Base-by-base conservation (phyloP, 2,888 invertebrate genomes). In the Tortrix viridana region DNA sequence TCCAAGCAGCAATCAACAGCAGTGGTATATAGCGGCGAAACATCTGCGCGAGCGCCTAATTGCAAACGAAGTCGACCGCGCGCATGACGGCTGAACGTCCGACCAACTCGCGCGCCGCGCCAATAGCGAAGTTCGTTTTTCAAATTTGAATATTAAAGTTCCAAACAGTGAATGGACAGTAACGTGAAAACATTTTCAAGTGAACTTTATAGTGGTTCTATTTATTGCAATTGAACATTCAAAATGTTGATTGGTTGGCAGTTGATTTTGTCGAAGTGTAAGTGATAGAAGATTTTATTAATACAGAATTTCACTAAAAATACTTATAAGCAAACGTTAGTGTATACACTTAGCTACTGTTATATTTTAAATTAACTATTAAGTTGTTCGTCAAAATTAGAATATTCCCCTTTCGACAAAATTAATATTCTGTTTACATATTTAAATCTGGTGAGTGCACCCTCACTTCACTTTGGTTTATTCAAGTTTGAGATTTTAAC, bases 211-310 rank as follows among this genome's bases (percentile, higher is more conserved):
- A 37, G 59, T 66, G 58, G 16, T 16, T 49, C 26, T 49, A 9
- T 19, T 48, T 48, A 38, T 48, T 50, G 32, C 7, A 32, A 26
- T 48, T 50, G 19, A 58, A 55, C 56, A 68, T 55, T 52, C 67
- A 86, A 79, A 69, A 92, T 92, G 91, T 84, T 92, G 79, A 81
- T 79, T 66, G 91, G 91, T 37, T 91, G 91, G 91, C 86, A 86
- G 76, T 79, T 90, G 54, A 69, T 89, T 71, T 77, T 90, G 61
- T 92, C 91, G 2, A 90, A 89, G 73, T 67, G 91, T 92, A 74
- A 91, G 91, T 88, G 65, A 53, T 52, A 19, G 41, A 2, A 1
- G 19, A 22, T 41, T 14, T 32, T 54, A 22, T 43, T 23, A 3
- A 12, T 19, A 26, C 12, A 14, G 19, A 3, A 48, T 19, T 32